Base-by-base conservation (phyloP, 2,113 vertebrate genomes). In the Microcebus tavaratra region DNA sequence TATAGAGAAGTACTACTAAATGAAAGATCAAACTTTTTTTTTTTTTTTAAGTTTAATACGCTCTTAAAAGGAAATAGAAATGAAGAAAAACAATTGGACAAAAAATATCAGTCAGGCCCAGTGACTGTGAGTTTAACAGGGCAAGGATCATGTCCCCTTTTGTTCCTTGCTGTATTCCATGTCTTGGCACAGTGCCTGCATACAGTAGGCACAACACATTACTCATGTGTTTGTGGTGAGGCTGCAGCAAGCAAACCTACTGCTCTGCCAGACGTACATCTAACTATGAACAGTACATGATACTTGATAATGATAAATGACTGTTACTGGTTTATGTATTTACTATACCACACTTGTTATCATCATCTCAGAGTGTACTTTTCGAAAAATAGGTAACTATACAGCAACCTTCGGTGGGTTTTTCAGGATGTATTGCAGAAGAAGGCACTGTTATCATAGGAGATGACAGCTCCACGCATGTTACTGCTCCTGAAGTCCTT, bases 11-110 rank as follows among this genome's bases (percentile, higher is more conserved):
- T 88, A 48, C 1, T 79, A 89, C 83, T 79, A 95, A 67, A 88
- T 79, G 39, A 93, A 95, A 87, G 27, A 50, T 39, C 39, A 82
- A 59, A 88, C 1, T 73, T 61, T n/a, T 2, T 48, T 45, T n/a
- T n/a, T n/a, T 45, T 6, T 91, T 95, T 96, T 72, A 73, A 72
- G 53, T 63, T 61, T 93, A 55, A 86, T 25, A 79, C 61, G 50
- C 17, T 95, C 23, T 95, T 67, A 93, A 95, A 93, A 90, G 84
- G 39, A 94, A 75, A 96, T 14, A 94, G 48, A 93, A 85, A 91
- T 61, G 12, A 82, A 91, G 17, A 89, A 86, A 90, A 95, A 21
- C 3, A 72, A 61, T 3, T 90, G 29, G 75, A 59, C 14, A 80
- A 67, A 81, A 84, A 76, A 36, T 53, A 76, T 34, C 48, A 25